Evolutionary conservation across 2,797 vertebrate species (phyloP).

Genomic region (Geotrypetes seraphini): DNA sequence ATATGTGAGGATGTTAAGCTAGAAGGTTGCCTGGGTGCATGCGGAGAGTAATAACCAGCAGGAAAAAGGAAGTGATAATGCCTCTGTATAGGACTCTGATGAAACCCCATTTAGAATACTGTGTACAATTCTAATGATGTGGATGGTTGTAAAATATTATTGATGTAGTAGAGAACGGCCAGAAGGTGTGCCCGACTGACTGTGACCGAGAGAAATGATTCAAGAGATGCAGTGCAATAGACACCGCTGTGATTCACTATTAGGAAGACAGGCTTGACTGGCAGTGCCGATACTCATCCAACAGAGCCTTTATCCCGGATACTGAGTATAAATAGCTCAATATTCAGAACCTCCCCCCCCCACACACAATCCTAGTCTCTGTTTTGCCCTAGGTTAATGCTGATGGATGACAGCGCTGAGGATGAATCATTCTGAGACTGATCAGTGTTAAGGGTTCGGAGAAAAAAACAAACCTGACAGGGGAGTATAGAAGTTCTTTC

Average conservation of each 20-base stretch:
- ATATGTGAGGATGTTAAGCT: no score
- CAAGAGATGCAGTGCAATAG: neutral
- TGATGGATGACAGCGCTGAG: no score
- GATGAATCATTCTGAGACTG: no score
- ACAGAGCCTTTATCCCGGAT: neutral
- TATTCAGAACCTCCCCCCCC: neutral
- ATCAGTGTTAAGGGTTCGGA: no score
- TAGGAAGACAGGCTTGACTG: neutral
- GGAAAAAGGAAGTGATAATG: no score
- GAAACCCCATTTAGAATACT: no score
- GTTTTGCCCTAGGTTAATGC: accelerated
- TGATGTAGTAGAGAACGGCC: constrained; percentile 1
- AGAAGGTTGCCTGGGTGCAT: no score
- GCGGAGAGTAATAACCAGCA: no score
- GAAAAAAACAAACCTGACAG: no score
- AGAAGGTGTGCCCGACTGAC: constrained; percentile 17
- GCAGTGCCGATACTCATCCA: neutral
- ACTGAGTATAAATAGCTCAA: neutral
- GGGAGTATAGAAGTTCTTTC: no score
- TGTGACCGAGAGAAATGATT: constrained; percentile 28
- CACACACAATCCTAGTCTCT: accelerated
- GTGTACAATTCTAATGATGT: no score
- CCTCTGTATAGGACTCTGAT: no score
- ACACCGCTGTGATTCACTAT: constrained; percentile 10
- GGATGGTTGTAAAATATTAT: neutral